A percentile compares a stretch with the other conserved stretches of the same genome.
These are phyloP conservation scores for Noctua pronuba DNA, from an alignment of 2,888 invertebrate species.

Conservation along the genomic window DNA sequence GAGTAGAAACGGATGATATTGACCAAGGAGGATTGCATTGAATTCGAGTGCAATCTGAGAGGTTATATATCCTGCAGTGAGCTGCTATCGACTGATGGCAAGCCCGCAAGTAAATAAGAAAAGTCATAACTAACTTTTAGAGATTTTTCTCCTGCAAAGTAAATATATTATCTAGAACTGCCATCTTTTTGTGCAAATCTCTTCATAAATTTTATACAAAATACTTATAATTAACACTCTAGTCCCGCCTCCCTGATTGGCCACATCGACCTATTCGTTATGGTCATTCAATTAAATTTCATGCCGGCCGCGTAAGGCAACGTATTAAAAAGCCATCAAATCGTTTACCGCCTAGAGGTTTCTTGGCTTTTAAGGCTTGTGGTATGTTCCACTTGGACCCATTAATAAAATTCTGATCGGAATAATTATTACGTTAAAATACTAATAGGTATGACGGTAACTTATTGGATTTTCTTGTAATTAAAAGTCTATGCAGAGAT, in stretches of 20 bases:
- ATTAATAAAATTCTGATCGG: conserved; percentile 61
- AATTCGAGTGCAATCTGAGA: not conserved
- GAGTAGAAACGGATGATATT: not conserved
- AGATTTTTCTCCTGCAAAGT: not conserved
- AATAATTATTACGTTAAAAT: conserved; percentile 56
- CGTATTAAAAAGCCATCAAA: conserved; percentile 80
- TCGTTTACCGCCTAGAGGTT: conserved; percentile 74
- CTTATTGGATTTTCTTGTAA: conserved; percentile 56
- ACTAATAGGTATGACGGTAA: conserved; percentile 53
- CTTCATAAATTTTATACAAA: conserved; percentile 37
- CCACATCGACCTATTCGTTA: conserved; percentile 58
- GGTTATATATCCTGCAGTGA: not conserved
- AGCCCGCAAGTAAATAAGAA: not conserved
- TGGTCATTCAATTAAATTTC: conserved; percentile 75
- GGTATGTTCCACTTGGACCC: conserved; percentile 69
- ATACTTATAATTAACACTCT: conserved; percentile 64
- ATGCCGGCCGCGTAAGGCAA: conserved; percentile 70
- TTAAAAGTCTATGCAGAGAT: conserved; percentile 40
- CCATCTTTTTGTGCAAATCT: not conserved
- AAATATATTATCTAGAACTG: not conserved
- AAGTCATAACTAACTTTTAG: too few species aligned
- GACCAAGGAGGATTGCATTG: not conserved
- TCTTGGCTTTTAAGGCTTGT: conserved; percentile 52
- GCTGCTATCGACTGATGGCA: not conserved
- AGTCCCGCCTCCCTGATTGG: conserved; percentile 57